phyloP scores from a whole-genome alignment of 2,113 vertebrate species.

The Agapornis roseicollis region DNA sequence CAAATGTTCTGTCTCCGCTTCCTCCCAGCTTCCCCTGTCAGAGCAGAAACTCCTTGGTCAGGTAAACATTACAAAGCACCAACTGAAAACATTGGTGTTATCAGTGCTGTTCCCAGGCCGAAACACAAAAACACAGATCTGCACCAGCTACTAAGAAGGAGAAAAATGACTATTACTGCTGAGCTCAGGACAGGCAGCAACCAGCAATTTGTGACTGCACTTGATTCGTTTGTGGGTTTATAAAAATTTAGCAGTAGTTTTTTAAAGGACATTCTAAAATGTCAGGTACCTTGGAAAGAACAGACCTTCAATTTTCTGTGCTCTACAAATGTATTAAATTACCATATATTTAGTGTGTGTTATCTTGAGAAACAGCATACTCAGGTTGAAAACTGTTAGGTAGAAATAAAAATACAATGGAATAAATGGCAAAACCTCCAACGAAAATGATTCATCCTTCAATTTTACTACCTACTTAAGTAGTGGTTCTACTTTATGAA shows the following conservation, averaged over 20 bases:
- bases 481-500: not conserved
- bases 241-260: not conserved
- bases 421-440: not conserved
- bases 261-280: not conserved
- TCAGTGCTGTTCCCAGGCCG: no score
- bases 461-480: not conserved
- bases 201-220: not conserved
- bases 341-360: accelerated
- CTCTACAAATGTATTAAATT: not conserved
- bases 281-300: not conserved
- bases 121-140: no score
- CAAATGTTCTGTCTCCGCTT: no score
- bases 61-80: no score
- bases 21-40: no score
- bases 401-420: not conserved
- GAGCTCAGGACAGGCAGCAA: not conserved
- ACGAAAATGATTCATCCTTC: not conserved
- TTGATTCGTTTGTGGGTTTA: not conserved
- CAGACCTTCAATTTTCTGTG: accelerated
- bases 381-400: not conserved
- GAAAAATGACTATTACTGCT: no score
- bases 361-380: not conserved
- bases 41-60: no score
- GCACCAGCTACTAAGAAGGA: no score
- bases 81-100: no score